These are phyloP conservation scores for Caenorhabditis uteleia DNA, from an alignment of 2,888 invertebrate genomes.

Conservation along the genomic window DNA sequence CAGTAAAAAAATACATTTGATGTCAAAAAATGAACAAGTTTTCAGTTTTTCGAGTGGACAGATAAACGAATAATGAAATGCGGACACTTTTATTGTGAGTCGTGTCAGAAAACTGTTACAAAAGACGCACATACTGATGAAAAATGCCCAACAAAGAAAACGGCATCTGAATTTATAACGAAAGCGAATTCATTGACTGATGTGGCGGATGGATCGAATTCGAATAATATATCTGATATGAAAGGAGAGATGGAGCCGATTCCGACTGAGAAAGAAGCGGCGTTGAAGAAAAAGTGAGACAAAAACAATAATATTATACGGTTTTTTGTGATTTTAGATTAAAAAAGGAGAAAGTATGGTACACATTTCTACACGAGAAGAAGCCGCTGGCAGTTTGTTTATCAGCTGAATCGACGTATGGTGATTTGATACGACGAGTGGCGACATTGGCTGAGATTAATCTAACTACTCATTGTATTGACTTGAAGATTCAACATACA, in stretches of 20 bases:
- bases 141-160: neutral
- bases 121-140: constrained; percentile 1
- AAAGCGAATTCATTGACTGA: neutral
- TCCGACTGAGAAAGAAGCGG: neutral
- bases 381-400: constrained; percentile 3
- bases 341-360: neutral
- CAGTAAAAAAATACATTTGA: neutral
- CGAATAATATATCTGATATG: neutral
- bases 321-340: too few species aligned
- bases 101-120: neutral
- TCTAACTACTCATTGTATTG: neutral
- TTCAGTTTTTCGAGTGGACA: neutral
- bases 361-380: neutral
- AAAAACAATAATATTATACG: neutral
- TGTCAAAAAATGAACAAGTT: neutral
- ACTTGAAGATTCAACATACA: constrained; percentile 1
- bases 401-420: neutral
- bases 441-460: neutral
- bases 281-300: neutral
- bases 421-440: neutral
- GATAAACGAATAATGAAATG: neutral
- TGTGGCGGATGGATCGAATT: too few species aligned
- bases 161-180: neutral
- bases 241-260: neutral
- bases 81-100: constrained; percentile 2